A percentile compares a stretch with the other conserved stretches of the same genome.
Conservation (phyloP, 1,140 invertebrate species). For the Aphis gossypii region DNA sequence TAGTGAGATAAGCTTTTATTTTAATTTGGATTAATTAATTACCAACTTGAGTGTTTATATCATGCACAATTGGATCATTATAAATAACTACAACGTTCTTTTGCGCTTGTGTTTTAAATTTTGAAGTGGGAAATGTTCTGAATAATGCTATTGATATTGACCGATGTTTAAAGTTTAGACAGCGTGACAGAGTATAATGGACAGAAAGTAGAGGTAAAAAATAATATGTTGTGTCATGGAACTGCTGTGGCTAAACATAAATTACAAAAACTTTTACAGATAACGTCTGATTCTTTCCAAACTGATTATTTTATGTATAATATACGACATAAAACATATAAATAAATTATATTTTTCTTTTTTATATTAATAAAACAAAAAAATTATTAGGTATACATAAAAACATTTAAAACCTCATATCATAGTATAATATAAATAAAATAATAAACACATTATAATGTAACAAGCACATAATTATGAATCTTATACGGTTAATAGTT, state of each 20-base stretch:
- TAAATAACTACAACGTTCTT: not conserved
- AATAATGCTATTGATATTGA: not conserved
- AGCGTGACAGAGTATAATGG: not conserved
- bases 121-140: not conserved
- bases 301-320: not conserved
- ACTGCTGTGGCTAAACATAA: not conserved
- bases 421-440: not conserved
- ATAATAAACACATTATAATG: too few relatives aligned
- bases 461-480: too few relatives aligned
- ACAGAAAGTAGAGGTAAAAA: not conserved
- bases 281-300: not conserved
- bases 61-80: not conserved
- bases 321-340: not conserved
- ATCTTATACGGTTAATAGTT: not conserved
- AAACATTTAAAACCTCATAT: not conserved
- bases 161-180: not conserved
- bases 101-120: not conserved
- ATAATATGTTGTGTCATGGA: not conserved
- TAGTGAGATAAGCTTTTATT: not conserved
- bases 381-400: not conserved
- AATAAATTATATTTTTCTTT: not conserved
- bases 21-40: not conserved
- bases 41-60: not conserved
- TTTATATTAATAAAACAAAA: not conserved
- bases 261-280: conserved; percentile 12